Conservation (phyloP, 1,140 invertebrate genomes). For the Lasioglossum albipes region DNA sequence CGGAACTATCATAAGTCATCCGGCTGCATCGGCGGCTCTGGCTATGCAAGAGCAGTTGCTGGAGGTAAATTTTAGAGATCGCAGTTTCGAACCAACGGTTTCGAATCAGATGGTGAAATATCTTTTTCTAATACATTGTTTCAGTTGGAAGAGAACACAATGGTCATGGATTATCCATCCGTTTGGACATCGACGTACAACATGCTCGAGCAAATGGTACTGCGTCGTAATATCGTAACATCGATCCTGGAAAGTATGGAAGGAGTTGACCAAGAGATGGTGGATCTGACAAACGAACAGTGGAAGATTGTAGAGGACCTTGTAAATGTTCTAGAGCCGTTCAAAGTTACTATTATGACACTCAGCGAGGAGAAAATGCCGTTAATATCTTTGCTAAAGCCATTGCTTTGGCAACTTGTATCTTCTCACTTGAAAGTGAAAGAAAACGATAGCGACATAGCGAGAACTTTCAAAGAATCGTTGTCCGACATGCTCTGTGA, state of each 20-base stretch:
- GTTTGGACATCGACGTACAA: conserved; percentile 81
- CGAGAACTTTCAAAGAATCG: conserved; percentile 75
- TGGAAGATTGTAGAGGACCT: conserved; percentile 80
- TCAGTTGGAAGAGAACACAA: conserved; percentile 75
- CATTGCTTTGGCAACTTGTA: conserved; percentile 80
- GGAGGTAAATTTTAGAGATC: conserved; percentile 66
- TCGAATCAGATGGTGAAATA: no score
- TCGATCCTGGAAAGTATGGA: conserved; percentile 73
- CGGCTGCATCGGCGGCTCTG: conserved; percentile 69
- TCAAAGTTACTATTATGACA: conserved; percentile 82
- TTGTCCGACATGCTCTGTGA: conserved; percentile 78
- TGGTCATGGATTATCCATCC: conserved; percentile 77
- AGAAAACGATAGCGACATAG: conserved; percentile 75
- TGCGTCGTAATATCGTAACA: conserved; percentile 71
- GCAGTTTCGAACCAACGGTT: no score
- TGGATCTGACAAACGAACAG: conserved; percentile 75
- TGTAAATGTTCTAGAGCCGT: conserved; percentile 79
- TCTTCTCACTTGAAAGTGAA: conserved; percentile 80
- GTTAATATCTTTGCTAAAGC: conserved; percentile 80
- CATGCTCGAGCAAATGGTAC: conserved; percentile 80
- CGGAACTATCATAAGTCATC: conserved; percentile 74
- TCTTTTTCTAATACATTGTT: conserved; percentile 41
- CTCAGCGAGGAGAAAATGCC: conserved; percentile 81
- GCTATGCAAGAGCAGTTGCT: conserved; percentile 77
- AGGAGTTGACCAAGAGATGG: conserved; percentile 66